A percentile compares a stretch with the other conserved stretches of the same genome.
Conservation (phyloP, 2,113 vertebrate species). For the Pollachius pollachius region DNA sequence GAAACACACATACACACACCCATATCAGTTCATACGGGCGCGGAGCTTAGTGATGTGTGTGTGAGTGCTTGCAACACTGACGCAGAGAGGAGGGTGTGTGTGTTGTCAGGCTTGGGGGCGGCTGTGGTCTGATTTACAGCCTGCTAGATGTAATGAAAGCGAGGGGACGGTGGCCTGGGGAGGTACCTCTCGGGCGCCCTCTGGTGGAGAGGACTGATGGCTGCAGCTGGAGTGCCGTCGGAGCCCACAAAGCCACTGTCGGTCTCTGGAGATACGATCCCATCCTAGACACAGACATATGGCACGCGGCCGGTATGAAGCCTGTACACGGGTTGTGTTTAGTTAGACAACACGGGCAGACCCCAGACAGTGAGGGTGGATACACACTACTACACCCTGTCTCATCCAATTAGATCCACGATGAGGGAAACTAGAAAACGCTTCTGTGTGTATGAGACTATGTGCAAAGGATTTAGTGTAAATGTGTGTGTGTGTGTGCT, state of each 20-base stretch:
- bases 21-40: too few species aligned
- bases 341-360: too few species aligned
- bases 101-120: too few species aligned
- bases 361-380: too few species aligned
- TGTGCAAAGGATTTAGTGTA: background rate
- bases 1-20: background rate
- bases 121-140: background rate
- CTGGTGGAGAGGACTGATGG: constrained; percentile 71
- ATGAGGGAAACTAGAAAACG: too few species aligned
- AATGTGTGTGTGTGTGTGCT: background rate
- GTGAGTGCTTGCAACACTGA: too few species aligned
- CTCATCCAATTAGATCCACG: too few species aligned
- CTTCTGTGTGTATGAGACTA: background rate
- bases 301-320: constrained; percentile 4
- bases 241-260: constrained; percentile 95
- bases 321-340: too few species aligned
- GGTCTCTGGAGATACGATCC: constrained; percentile 85
- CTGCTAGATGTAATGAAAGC: constrained; percentile 18
- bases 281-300: constrained; percentile 72
- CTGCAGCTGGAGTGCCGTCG: constrained; percentile 78
- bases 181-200: constrained; percentile 67
- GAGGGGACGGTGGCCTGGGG: background rate
- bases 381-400: too few species aligned
- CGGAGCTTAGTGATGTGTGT: background rate
- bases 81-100: background rate